These are phyloP conservation scores for Clostera curtula DNA, from an alignment of 2,888 invertebrate genomes.

Conservation along the genomic window DNA sequence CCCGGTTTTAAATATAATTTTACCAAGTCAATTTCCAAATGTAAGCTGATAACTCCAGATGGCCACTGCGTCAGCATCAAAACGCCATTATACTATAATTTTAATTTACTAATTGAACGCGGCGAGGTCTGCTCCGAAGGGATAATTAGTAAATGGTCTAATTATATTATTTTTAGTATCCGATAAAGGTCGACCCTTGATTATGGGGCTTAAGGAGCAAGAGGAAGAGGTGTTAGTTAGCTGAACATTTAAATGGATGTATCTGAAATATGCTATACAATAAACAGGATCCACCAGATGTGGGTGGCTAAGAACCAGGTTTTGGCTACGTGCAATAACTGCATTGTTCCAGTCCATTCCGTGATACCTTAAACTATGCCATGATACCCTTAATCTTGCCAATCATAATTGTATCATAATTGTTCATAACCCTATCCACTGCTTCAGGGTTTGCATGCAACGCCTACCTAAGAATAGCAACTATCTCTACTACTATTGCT, in stretches of 20 bases:
- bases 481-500: too few relatives aligned
- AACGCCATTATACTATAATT: slow-evolving; percentile 59
- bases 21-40: slow-evolving; percentile 48
- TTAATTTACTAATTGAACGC: slow-evolving; percentile 57
- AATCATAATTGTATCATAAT: too few relatives aligned
- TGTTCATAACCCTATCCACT: too few relatives aligned
- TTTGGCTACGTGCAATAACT: too few relatives aligned
- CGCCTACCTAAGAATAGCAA: too few relatives aligned
- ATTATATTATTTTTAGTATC: slow-evolving; percentile 46
- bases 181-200: slow-evolving; percentile 23
- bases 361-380: neutral
- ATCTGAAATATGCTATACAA: too few relatives aligned
- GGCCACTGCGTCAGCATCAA: slow-evolving; percentile 41
- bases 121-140: slow-evolving; percentile 26
- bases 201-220: slow-evolving; percentile 11
- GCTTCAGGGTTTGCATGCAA: too few relatives aligned
- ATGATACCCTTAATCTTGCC: too few relatives aligned
- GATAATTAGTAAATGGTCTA: slow-evolving; percentile 61
- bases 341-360: too few relatives aligned
- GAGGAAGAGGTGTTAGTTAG: neutral
- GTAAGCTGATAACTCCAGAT: slow-evolving; percentile 40
- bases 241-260: slow-evolving; percentile 1
- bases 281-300: too few relatives aligned
- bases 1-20: slow-evolving; percentile 27
- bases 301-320: too few relatives aligned